phyloP scores from a whole-genome alignment of 2,888 invertebrate species.

The Drosophila mettleri region DNA sequence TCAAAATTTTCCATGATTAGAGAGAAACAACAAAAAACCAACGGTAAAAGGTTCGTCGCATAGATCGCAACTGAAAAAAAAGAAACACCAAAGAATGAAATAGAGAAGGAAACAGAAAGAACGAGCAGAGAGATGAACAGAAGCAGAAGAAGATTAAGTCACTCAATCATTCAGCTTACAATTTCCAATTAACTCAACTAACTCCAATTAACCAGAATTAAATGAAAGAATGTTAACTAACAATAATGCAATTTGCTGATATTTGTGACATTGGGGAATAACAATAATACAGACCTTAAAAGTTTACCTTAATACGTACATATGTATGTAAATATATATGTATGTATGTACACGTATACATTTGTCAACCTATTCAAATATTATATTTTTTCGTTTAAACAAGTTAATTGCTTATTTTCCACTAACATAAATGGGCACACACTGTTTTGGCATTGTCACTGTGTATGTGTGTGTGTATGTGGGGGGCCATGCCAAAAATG shows the following conservation, averaged over 20 bases:
- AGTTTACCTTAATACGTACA: background rate
- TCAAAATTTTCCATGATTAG: constrained; percentile 55
- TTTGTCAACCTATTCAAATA: background rate
- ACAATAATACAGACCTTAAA: background rate
- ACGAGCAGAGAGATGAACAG: no score
- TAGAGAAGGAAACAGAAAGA: no score
- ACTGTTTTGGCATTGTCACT: constrained; percentile 31
- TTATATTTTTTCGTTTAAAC: constrained; percentile 15
- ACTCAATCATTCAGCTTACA: constrained; percentile 40
- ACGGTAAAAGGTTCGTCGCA: constrained; percentile 32
- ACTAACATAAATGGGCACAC: constrained; percentile 52
- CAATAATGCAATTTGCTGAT: background rate
- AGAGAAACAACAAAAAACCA: constrained; percentile 10
- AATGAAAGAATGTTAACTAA: background rate
- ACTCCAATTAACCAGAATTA: constrained; percentile 21
- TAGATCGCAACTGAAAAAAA: constrained; percentile 6
- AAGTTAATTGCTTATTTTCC: constrained; percentile 60
- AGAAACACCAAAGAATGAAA: constrained; percentile 3
- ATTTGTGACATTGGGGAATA: background rate
- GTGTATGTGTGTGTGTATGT: constrained; percentile 12
- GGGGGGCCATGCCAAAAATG: constrained; percentile 50
- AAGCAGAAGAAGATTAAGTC: constrained; percentile 31
- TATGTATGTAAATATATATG: background rate
- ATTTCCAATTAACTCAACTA: constrained; percentile 31
- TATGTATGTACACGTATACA: background rate